phyloP scores from a whole-genome alignment of 2,113 vertebrate genomes.

The Channa argus region DNA sequence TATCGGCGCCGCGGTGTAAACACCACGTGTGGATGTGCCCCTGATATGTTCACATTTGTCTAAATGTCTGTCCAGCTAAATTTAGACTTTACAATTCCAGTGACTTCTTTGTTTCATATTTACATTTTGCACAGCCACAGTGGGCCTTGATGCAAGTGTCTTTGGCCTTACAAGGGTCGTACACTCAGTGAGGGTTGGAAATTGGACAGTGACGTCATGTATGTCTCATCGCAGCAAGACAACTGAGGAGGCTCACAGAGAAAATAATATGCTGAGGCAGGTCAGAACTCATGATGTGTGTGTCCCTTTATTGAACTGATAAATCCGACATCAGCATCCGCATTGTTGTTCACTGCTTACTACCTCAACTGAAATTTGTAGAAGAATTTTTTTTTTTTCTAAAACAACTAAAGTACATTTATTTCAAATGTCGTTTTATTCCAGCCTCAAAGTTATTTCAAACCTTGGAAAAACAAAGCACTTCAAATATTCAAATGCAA shows the following conservation, averaged over 20 bases:
- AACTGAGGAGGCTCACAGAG: background rate
- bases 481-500: too few relatives aligned
- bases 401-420: too few relatives aligned
- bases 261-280: background rate
- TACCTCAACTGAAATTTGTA: too few relatives aligned
- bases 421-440: too few relatives aligned
- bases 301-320: background rate
- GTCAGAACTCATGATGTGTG: background rate
- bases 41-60: constrained; percentile 15
- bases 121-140: background rate
- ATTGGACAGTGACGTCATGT: background rate
- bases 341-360: too few relatives aligned
- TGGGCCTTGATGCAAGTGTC: too few relatives aligned
- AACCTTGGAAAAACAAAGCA: too few relatives aligned
- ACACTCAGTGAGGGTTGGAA: background rate
- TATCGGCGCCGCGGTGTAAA: constrained; percentile 54
- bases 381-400: too few relatives aligned
- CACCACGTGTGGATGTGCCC: constrained; percentile 26
- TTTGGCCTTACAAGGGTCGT: too few relatives aligned
- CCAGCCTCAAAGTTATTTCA: too few relatives aligned
- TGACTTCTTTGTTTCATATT: background rate
- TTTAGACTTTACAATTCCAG: background rate
- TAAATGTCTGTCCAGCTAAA: background rate
- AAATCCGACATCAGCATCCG: too few relatives aligned
- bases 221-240: background rate